phyloP scores from a whole-genome alignment of 1,140 invertebrate species.

The Drosophila kohkoa region DNA sequence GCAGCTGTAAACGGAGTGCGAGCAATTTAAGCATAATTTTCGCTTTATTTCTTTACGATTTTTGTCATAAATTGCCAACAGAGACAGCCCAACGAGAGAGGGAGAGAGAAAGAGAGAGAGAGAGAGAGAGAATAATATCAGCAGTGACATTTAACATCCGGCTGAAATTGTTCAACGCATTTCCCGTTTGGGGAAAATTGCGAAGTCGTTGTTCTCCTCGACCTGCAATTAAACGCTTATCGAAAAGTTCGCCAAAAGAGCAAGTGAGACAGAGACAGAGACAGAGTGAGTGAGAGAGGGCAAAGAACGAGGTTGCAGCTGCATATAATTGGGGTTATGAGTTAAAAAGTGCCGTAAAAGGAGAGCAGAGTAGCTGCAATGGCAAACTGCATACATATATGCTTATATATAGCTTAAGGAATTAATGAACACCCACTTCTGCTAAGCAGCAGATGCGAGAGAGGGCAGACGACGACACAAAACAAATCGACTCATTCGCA shows the following conservation, averaged over 20 bases:
- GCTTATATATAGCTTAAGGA: constrained; percentile 22
- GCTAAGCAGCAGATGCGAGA: constrained; percentile 15
- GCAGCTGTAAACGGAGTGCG: constrained; percentile 22
- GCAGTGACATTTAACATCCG: constrained; percentile 76
- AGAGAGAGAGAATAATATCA: constrained; percentile 51
- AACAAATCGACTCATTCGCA: constrained; percentile 69
- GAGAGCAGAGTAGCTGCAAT: constrained; percentile 1
- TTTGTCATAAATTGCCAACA: constrained; percentile 62
- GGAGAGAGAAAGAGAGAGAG: not conserved
- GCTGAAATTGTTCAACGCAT: constrained; percentile 73
- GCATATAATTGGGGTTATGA: constrained; percentile 66
- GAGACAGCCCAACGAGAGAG: not conserved
- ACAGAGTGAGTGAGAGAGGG: constrained; percentile 2
- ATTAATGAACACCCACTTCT: constrained; percentile 40
- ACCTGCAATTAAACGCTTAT: constrained; percentile 80
- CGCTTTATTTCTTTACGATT: constrained; percentile 55
- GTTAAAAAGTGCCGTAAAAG: not conserved
- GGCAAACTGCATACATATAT: not conserved
- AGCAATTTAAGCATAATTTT: constrained; percentile 35
- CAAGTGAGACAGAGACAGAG: constrained; percentile 5
- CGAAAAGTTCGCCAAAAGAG: constrained; percentile 59
- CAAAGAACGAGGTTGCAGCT: constrained; percentile 34
- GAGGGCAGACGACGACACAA: constrained; percentile 7
- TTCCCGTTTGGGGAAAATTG: constrained; percentile 45
- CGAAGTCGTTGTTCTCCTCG: constrained; percentile 57